A percentile compares a stretch with the other conserved stretches of the same genome.
Conservation (phyloP, 2,888 invertebrate species). For the Zaprionus obscuricornis region DNA sequence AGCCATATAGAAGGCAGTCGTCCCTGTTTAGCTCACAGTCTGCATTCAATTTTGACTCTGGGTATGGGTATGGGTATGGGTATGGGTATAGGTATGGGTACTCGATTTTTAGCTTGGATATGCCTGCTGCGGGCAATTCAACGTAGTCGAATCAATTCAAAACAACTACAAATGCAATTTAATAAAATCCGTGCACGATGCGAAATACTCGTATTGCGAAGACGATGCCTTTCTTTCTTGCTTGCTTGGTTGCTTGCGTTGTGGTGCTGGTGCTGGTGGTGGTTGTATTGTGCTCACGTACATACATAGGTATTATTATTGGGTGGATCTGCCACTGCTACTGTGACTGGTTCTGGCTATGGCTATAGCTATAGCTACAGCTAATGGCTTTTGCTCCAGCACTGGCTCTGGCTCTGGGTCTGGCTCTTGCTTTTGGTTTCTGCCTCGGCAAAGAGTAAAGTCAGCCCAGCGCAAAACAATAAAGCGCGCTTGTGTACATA, state of each 20-base stretch:
- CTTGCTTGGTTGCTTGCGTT: slow-evolving; percentile 1
- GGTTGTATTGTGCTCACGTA: slow-evolving; percentile 33
- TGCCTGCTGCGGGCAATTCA: slow-evolving; percentile 67
- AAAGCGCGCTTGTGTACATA: slow-evolving; percentile 81
- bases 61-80: too few species aligned
- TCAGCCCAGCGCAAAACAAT: slow-evolving; percentile 77
- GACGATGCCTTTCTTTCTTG: slow-evolving; percentile 45
- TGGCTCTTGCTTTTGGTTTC: slow-evolving; percentile 2
- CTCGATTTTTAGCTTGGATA: too few species aligned
- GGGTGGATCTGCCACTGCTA: slow-evolving; percentile 39
- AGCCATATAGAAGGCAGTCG: slow-evolving; percentile 3
- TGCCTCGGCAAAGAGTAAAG: slow-evolving; percentile 58
- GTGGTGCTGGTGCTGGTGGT: slow-evolving; percentile 29
- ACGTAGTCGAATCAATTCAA: slow-evolving; percentile 79
- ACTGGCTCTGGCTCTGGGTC: slow-evolving; percentile 5
- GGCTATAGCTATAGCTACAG: too few species aligned
- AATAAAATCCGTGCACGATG: slow-evolving; percentile 80
- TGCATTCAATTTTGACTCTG: slow-evolving; percentile 2
- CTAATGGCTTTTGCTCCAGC: slow-evolving; percentile 7
- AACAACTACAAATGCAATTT: slow-evolving; percentile 82
- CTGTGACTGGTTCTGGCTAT: slow-evolving; percentile 16
- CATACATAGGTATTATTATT: slow-evolving; percentile 48
- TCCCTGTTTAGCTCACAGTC: slow-evolving; percentile 7
- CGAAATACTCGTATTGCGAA: slow-evolving; percentile 68
- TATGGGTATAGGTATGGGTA: too few species aligned